A percentile compares a stretch with the other conserved stretches of the same genome.
Conservation (phyloP, 1,140 invertebrate genomes). For the Anthonomus grandis region DNA sequence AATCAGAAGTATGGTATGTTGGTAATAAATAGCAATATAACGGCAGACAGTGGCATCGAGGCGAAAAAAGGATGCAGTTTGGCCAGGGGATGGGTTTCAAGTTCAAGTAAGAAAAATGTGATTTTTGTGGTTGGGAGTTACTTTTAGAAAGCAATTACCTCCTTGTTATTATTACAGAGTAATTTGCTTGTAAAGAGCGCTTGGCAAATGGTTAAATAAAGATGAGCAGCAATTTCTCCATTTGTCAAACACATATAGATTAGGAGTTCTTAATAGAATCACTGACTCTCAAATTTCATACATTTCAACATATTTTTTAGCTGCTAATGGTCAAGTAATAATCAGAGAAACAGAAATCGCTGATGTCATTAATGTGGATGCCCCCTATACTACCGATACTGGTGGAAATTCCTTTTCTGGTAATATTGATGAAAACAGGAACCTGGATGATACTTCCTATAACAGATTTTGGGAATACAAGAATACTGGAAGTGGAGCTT, state of each 20-base stretch:
- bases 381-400: constrained; percentile 8
- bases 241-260: too few species aligned
- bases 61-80: constrained; percentile 7
- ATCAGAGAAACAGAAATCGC: constrained; percentile 8
- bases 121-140: too few species aligned
- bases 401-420: background rate
- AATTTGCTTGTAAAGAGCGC: too few species aligned
- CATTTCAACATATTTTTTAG: too few species aligned
- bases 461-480: constrained; percentile 18
- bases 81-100: constrained; percentile 7
- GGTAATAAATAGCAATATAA: constrained; percentile 6
- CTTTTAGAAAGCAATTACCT: too few species aligned
- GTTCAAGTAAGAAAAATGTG: too few species aligned
- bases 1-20: constrained; percentile 9
- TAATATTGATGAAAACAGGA: constrained; percentile 1
- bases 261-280: too few species aligned
- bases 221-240: constrained; percentile 1
- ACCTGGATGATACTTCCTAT: constrained; percentile 8
- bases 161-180: too few species aligned
- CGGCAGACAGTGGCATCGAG: background rate
- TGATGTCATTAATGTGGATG: constrained; percentile 7
- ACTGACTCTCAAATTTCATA: too few species aligned
- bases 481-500: constrained; percentile 9
- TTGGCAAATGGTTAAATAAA: constrained; percentile 10
- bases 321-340: constrained; percentile 8